Evolutionary conservation across 2,888 invertebrate species (phyloP).

Genomic region (Mythimna ferrago): DNA sequence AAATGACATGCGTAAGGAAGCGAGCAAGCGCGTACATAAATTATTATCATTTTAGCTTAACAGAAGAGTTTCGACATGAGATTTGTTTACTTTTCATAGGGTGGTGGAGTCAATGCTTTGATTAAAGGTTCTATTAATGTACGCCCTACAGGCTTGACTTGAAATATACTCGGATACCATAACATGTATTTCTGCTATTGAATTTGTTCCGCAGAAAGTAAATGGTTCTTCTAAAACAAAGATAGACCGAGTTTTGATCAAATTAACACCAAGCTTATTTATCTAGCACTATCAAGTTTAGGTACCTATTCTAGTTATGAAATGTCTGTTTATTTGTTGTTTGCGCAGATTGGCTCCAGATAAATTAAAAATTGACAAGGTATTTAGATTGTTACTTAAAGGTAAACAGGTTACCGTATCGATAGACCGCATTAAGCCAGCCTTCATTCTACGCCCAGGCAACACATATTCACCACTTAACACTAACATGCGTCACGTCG

Average conservation of each 20-base stretch:
- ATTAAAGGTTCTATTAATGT: neutral
- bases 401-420: too few relatives aligned
- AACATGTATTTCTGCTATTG: neutral
- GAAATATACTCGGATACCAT: neutral
- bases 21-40: conserved; percentile 18
- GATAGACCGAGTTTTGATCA: neutral
- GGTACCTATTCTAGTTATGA: neutral
- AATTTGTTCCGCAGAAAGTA: neutral
- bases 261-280: neutral
- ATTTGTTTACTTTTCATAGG: conserved; percentile 16
- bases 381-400: too few relatives aligned
- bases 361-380: too few relatives aligned
- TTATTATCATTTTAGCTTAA: conserved; percentile 21
- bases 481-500: too few relatives aligned
- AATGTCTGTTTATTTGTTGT: too few relatives aligned
- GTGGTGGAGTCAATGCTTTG: neutral
- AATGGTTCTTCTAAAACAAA: neutral
- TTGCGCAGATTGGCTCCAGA: too few relatives aligned
- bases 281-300: neutral
- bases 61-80: conserved; percentile 13
- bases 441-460: too few relatives aligned
- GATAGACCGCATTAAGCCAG: too few relatives aligned
- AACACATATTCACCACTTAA: too few relatives aligned
- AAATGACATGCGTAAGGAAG: conserved; percentile 43
- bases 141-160: neutral